Evolutionary conservation across 2,797 vertebrate genomes (phyloP).

Genomic region (Neomorphus geoffroyi): DNA sequence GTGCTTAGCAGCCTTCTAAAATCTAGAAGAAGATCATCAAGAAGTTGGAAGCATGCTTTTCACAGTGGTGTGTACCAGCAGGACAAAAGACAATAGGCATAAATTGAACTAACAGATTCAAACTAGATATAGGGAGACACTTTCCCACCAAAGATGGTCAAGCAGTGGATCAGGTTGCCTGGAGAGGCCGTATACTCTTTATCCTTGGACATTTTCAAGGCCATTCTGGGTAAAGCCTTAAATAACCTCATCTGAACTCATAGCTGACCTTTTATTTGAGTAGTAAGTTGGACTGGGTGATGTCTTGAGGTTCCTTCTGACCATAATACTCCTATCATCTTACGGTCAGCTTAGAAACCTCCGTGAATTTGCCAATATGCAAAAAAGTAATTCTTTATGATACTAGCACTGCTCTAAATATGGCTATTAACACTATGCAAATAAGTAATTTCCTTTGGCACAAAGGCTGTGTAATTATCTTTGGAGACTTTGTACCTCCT

Average conservation of each 20-base stretch:
- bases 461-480: not conserved
- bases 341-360: not conserved
- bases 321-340: not conserved
- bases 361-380: not conserved
- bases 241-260: not conserved
- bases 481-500: not conserved
- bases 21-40: not conserved
- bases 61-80: not conserved
- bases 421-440: not conserved
- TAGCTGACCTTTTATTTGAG: not conserved
- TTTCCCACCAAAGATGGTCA: not conserved
- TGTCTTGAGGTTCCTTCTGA: not conserved
- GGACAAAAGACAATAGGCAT: not conserved
- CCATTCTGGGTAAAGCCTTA: not conserved
- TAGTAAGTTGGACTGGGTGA: not conserved
- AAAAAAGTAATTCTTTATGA: not conserved
- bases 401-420: not conserved
- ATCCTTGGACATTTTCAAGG: not conserved
- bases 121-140: not conserved
- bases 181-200: not conserved
- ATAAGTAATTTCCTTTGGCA: constrained; percentile 7
- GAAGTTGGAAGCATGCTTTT: not conserved
- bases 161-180: not conserved
- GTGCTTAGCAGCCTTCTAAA: not conserved
- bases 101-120: not conserved